phyloP scores from a whole-genome alignment of 2,113 vertebrate genomes.

The Clarias batrachus region DNA sequence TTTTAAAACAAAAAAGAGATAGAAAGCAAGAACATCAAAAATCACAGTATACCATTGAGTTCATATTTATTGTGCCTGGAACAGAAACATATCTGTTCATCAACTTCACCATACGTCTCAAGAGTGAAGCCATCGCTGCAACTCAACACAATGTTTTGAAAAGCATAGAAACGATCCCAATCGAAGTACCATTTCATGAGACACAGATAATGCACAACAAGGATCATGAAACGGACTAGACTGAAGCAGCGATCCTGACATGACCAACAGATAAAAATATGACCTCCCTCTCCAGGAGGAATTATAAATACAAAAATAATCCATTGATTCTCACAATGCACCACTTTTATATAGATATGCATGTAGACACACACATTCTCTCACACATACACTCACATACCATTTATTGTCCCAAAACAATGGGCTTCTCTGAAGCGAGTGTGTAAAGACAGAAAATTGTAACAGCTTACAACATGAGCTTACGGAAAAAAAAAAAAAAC shows the following conservation, averaged over 20 bases:
- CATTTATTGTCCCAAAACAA: conserved; percentile 43
- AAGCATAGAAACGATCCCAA: neutral
- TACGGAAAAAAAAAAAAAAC: conserved; percentile 1
- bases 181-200: conserved; percentile 31
- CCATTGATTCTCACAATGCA: conserved; percentile 37
- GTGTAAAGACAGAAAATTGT: conserved; percentile 68
- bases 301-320: conserved; percentile 51
- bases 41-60: neutral
- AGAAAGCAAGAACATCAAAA: neutral
- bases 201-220: conserved; percentile 14
- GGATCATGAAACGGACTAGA: conserved; percentile 29
- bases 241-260: conserved; percentile 26
- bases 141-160: neutral
- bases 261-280: conserved; percentile 34
- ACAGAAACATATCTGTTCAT: conserved; percentile 6
- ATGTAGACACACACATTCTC: neutral
- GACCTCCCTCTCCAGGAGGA: conserved; percentile 28
- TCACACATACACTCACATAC: neutral
- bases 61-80: conserved; percentile 39
- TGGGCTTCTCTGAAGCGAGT: conserved; percentile 65
- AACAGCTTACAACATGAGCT: conserved; percentile 25
- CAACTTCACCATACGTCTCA: conserved; percentile 5
- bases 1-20: neutral
- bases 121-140: neutral
- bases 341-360: neutral